Percentiles rank a stretch among this genome's conserved stretches.
phyloP scores from a whole-genome alignment of 2,113 vertebrate species.

The Strix uralensis region DNA sequence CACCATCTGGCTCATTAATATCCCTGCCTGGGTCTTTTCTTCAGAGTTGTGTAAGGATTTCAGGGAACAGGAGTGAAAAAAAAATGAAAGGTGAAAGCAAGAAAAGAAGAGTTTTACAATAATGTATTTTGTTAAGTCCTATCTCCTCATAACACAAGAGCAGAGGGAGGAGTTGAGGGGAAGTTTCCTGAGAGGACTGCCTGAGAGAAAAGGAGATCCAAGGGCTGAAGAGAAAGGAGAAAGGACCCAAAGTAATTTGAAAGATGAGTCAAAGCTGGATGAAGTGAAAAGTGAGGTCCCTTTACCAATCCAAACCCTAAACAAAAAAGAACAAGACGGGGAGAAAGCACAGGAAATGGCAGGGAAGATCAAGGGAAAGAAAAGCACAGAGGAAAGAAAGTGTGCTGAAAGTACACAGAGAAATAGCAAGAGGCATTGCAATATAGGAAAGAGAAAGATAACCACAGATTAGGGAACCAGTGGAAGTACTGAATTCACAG shows the following conservation, averaged over 20 bases:
- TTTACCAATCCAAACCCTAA: neutral
- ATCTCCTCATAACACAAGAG: neutral
- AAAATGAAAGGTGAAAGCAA: neutral
- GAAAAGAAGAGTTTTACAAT: neutral
- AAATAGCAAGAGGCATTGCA: neutral
- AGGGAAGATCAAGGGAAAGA: neutral
- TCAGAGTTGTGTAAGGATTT: neutral
- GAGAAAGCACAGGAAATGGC: neutral
- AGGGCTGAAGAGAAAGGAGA: neutral
- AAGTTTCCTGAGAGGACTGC: neutral
- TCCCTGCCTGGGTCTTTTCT: neutral
- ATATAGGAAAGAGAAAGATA: neutral
- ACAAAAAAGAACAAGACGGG: neutral
- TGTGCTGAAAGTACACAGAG: neutral
- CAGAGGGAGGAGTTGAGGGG: neutral
- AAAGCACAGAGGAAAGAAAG: neutral
- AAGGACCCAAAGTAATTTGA: neutral
- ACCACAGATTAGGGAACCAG: neutral
- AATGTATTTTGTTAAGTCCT: neutral
- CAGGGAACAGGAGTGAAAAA: neutral
- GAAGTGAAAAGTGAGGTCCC: neutral
- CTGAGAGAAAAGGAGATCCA: neutral
- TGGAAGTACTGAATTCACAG: neutral
- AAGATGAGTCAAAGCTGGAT: neutral
- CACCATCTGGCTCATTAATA: neutral